Evolutionary conservation across 2,888 invertebrate genomes (phyloP).

Genomic region (Himalopsyche kuldschensis): DNA sequence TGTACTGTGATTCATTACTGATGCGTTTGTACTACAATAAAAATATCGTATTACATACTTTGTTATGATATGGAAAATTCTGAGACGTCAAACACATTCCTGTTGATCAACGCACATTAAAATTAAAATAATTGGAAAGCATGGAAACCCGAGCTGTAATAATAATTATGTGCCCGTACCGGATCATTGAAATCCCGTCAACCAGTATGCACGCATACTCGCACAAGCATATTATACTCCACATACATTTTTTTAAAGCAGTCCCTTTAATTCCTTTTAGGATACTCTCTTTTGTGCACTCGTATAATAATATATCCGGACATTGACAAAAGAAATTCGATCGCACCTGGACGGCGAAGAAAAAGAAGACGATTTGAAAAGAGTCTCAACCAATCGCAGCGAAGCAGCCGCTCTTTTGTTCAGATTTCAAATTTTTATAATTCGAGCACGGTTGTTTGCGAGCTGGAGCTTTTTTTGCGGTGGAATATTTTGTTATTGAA

Average conservation of each 20-base stretch:
- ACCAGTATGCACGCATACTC: background rate
- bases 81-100: too few relatives aligned
- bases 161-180: background rate
- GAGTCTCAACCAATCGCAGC: conserved; percentile 13
- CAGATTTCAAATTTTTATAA: conserved; percentile 8
- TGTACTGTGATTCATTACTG: background rate
- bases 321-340: conserved; percentile 38
- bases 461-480: background rate
- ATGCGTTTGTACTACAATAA: background rate
- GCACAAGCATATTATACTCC: background rate
- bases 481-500: background rate
- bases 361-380: conserved; percentile 11
- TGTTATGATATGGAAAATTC: too few relatives aligned
- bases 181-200: background rate
- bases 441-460: background rate
- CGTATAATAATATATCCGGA: conserved; percentile 36
- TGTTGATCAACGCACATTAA: too few relatives aligned
- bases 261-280: conserved; percentile 33
- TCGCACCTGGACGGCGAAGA: conserved; percentile 36
- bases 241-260: conserved; percentile 15
- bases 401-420: conserved; percentile 28
- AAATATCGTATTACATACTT: too few relatives aligned
- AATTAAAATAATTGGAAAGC: background rate
- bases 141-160: background rate
- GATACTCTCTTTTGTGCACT: conserved; percentile 32